A percentile compares a stretch with the other conserved stretches of the same genome.
Conservation (phyloP, 23 tunicate genomes). For the Halocynthia aurantium region DNA sequence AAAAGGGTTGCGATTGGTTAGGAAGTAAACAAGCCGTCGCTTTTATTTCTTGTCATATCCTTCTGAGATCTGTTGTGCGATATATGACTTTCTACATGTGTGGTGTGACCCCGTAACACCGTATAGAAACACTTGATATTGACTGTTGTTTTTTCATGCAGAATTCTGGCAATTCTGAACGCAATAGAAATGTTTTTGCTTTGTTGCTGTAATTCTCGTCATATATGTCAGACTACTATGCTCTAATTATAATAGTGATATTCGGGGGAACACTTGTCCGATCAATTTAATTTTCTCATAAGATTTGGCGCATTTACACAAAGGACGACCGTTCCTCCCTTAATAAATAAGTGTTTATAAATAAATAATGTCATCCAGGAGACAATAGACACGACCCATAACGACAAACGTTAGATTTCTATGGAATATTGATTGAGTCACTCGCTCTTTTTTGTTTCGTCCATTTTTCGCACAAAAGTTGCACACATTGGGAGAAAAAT, state of each 20-base stretch:
- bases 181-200: no score
- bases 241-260: background rate
- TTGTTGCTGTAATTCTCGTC: no score
- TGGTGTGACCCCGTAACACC: no score
- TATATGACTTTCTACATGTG: background rate
- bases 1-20: background rate
- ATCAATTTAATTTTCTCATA: conserved; percentile 22
- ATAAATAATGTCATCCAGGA: conserved; percentile 34
- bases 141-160: no score
- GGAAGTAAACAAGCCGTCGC: conserved; percentile 9
- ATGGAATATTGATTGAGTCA: conserved; percentile 16
- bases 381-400: conserved; percentile 20
- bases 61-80: conserved; percentile 7
- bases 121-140: no score
- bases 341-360: conserved; percentile 32
- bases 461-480: conserved; percentile 18
- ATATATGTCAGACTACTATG: no score
- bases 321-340: conserved; percentile 22
- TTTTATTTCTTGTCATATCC: background rate
- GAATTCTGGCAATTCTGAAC: no score
- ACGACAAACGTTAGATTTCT: conserved; percentile 23
- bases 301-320: conserved; percentile 27
- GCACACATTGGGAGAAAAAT: conserved; percentile 11
- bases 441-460: conserved; percentile 1
- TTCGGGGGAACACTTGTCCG: background rate